Base-by-base conservation (phyloP, 2,888 invertebrate species). In the Cerceris rybyensis region DNA sequence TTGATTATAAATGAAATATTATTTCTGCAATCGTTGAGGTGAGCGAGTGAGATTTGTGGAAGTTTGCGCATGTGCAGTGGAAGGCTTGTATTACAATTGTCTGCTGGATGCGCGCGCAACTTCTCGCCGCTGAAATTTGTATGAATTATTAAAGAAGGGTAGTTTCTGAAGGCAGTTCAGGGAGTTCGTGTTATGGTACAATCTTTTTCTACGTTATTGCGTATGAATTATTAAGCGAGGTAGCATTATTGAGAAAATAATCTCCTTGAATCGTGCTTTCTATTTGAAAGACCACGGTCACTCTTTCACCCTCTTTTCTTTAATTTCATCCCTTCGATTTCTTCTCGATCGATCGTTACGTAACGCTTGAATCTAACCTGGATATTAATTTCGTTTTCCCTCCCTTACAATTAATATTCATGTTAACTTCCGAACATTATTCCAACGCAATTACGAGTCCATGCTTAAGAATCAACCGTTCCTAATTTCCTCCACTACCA, bases 91-190 rank as follows among this genome's bases (percentile, higher is more conserved):
- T 46, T 11, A 46, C 11, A 46, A 46, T 46, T 11, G 46, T 28
- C 1, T 4, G 28, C 28, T 28, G 2, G 28, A 28, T 28, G 28
- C 28, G 28, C 28, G 28, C 28, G 28, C 28, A 28, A 28, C 28
- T 28, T 28, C 1, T 28, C 9, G 11, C 39, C 50, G 8, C n/a
- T 69, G 28, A 54, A 8, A 11, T 7, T 43, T 61, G 9, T 43
- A 59, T 75, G 49, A 17, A 14, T 16, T 65, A 55, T 57, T 14
- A 28, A n/a, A 28, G 46, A 55, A 46, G 7, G 9, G 52, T 43
- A 55, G 60, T 41, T 46, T 16, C 11, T 11, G 13, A 42, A 17
- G 13, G n/a, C 7, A 9, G 6, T 50, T 52, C 17, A 6, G 4
- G 16, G 17, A 13, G 41, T 17, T 28, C 28, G 28, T 39, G 13